Evolutionary conservation across 2,888 invertebrate species (phyloP).

Genomic region (Chrysomela aeneicollis): DNA sequence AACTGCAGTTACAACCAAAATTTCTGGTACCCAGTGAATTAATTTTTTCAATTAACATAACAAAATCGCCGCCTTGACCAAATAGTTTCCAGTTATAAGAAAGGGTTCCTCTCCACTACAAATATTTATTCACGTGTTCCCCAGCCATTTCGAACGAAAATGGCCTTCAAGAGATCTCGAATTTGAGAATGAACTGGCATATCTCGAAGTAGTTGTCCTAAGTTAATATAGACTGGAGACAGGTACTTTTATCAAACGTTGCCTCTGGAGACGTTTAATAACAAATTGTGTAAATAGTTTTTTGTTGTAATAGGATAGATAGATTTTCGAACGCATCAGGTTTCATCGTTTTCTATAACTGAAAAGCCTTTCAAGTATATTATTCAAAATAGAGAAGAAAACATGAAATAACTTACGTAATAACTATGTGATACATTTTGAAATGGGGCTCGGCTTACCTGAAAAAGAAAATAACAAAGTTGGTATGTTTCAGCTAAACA

Average conservation of each 20-base stretch:
- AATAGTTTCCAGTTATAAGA: background rate
- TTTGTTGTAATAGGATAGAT: slow-evolving; percentile 7
- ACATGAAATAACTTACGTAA: background rate
- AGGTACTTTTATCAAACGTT: slow-evolving; percentile 34
- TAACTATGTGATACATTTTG: background rate
- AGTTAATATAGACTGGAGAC: slow-evolving; percentile 36
- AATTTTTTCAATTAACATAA: slow-evolving; percentile 19
- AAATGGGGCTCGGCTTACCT: background rate
- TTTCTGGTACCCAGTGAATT: slow-evolving; percentile 2
- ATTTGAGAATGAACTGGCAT: slow-evolving; percentile 6
- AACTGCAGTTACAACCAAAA: too few species aligned
- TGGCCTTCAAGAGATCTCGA: background rate
- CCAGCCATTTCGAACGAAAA: background rate
- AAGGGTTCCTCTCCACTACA: background rate
- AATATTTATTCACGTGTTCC: slow-evolving; percentile 5
- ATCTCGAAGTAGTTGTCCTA: slow-evolving; percentile 21
- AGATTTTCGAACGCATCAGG: slow-evolving; percentile 26
- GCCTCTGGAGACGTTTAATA: slow-evolving; percentile 15
- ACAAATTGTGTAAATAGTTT: slow-evolving; percentile 21
- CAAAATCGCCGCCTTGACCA: slow-evolving; percentile 15
- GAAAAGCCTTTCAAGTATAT: background rate
- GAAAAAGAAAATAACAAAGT: background rate
- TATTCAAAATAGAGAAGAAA: background rate
- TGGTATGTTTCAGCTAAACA: too few species aligned
- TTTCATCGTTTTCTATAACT: background rate